Conservation (phyloP, 1,140 invertebrate species). For the Lucilia sericata region DNA sequence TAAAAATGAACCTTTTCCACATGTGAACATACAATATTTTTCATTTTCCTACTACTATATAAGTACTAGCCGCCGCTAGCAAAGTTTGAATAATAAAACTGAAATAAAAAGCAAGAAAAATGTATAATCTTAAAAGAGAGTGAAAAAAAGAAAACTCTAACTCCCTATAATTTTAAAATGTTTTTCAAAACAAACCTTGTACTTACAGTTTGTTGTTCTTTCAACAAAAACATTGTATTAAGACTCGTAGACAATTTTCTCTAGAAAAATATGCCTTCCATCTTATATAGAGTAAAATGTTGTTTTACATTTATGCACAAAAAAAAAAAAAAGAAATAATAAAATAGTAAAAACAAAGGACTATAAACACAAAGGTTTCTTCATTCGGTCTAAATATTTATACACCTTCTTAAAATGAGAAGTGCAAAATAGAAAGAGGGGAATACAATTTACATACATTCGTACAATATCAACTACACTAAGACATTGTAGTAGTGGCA, state of each 20-base stretch:
- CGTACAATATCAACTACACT: not conserved
- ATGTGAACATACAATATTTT: not conserved
- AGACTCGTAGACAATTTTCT: not conserved
- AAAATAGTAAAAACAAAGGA: not conserved
- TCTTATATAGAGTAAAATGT: not conserved
- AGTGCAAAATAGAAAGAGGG: not conserved
- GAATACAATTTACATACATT: not conserved
- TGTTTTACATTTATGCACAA: not conserved
- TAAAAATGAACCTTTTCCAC: not conserved
- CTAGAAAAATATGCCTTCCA: not conserved
- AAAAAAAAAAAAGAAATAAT: not conserved
- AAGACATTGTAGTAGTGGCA: not conserved
- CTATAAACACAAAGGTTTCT: not conserved
- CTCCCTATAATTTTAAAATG: conserved; percentile 23
- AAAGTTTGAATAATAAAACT: not conserved
- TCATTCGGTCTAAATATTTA: not conserved
- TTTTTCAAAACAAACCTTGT: conserved; percentile 13
- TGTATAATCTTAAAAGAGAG: not conserved
- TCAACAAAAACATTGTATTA: not conserved
- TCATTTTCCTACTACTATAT: not conserved
- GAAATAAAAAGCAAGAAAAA: not conserved
- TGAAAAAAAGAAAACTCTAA: not conserved
- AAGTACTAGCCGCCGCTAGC: not conserved
- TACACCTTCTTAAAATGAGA: not conserved
- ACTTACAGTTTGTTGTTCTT: not conserved